These are phyloP conservation scores for Mormyrus hasselquistii DNA, from an alignment of 2,797 vertebrate species.

Conservation along the genomic window DNA sequence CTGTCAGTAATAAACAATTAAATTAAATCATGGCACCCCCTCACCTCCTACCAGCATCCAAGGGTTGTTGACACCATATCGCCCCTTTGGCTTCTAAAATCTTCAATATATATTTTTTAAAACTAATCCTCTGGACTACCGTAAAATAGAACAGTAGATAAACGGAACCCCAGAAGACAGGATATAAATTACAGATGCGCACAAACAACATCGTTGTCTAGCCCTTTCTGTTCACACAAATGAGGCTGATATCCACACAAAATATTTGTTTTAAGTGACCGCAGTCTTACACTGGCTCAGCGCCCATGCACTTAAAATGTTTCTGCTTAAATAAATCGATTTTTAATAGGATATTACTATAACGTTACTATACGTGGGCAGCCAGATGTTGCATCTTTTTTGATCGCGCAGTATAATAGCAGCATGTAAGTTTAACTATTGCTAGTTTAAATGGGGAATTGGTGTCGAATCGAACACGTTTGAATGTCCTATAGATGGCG, in stretches of 20 bases:
- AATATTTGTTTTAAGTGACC: not conserved
- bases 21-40: constrained; percentile 43
- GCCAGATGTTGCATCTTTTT: not conserved
- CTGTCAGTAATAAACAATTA: constrained; percentile 53
- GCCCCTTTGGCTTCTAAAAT: constrained; percentile 69
- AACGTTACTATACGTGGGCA: not conserved
- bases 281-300: not conserved
- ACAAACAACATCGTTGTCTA: not conserved
- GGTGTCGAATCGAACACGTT: not conserved
- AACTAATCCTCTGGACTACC: constrained; percentile 71
- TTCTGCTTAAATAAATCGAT: not conserved
- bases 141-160: constrained; percentile 79
- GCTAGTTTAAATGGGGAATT: not conserved
- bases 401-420: not conserved
- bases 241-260: not conserved
- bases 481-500: not conserved
- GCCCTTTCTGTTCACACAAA: not conserved
- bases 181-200: constrained; percentile 42
- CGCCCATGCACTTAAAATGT: not conserved
- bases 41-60: constrained; percentile 48
- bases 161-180: constrained; percentile 58
- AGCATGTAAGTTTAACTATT: not conserved
- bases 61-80: constrained; percentile 76
- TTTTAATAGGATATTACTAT: not conserved
- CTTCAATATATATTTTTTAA: constrained; percentile 84